Base-by-base conservation (phyloP, 2,888 invertebrate genomes). In the Caenorhabditis auriculariae region DNA sequence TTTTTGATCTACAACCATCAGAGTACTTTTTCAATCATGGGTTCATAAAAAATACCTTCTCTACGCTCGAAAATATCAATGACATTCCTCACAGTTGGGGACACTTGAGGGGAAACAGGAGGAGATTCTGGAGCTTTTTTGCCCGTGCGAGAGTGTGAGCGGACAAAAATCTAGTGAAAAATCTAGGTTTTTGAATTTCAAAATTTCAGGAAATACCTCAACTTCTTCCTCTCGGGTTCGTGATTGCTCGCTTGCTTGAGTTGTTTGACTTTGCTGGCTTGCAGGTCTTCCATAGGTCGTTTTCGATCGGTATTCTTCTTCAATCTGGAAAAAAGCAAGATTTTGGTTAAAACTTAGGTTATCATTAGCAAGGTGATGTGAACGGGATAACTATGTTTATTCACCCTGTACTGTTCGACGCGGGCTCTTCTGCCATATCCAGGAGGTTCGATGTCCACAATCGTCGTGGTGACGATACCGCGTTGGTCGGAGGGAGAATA, bases 401-500 rank as follows among this genome's bases (percentile, higher is more conserved):
- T 19, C 12, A 60, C 60, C 49, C 50, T 53, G 27, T 53, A 53
- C 32, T 60, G 55, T 38, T 60, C 60, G 7, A 47, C 56, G 38
- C 43, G 15, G 2, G 47, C 17, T 39, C 51, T 37, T 49, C 51
- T 9, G 24, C 60, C 49, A 41, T 45, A 64, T 6, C 49, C 37
- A 9, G 59, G 54, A n/a, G 68, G 68, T 37, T 72, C 71, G 49
- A 72, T 72, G 52, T 72, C 71, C 38, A 72, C 71, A 42, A 72
- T 60, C 3, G 71, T 72, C 15, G 71, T 69, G 17, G 66, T 57
- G n/a, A 69, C 55, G 17, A 68, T 62, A 9, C 59, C 56, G 5
- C 55, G 29, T 29, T 63, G 50, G 15, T 57, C 57, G 19, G 58
- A 54, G 17, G 66, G 66, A 3, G 64, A 59, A 46, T 62, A 69